A percentile compares a stretch with the other conserved stretches of the same genome.
Evolutionary conservation across 1,140 invertebrate genomes (phyloP).

Genomic region (Aphis craccivora): DNA sequence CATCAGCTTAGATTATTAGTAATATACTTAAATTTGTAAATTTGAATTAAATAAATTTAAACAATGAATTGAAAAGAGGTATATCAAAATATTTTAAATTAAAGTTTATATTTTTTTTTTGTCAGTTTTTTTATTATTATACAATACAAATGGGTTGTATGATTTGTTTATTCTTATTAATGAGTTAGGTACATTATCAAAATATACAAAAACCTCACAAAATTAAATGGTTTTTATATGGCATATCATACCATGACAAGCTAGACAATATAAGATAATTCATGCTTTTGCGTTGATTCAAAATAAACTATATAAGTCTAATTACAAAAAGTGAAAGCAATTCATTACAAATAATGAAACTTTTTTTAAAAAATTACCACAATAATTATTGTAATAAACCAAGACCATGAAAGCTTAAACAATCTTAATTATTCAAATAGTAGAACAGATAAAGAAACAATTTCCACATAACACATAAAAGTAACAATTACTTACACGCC

Average conservation of each 20-base stretch:
- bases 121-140: neutral
- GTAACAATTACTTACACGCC: slow-evolving; percentile 47
- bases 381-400: neutral
- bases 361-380: neutral
- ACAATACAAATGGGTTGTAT: neutral
- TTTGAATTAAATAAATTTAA: no score
- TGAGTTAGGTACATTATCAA: neutral
- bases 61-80: no score
- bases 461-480: neutral
- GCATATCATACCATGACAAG: neutral
- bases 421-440: neutral
- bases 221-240: neutral
- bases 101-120: neutral
- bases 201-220: neutral
- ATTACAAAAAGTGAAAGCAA: neutral
- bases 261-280: neutral
- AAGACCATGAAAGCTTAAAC: neutral
- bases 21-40: neutral
- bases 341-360: neutral
- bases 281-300: neutral
- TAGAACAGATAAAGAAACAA: neutral
- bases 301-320: neutral
- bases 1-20: neutral
- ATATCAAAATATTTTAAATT: neutral
- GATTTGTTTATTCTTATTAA: no score